These are phyloP conservation scores for Pelagia noctiluca DNA, from an alignment of 30 jellyfish, hydroid and myxozoan genomes.

Conservation along the genomic window DNA sequence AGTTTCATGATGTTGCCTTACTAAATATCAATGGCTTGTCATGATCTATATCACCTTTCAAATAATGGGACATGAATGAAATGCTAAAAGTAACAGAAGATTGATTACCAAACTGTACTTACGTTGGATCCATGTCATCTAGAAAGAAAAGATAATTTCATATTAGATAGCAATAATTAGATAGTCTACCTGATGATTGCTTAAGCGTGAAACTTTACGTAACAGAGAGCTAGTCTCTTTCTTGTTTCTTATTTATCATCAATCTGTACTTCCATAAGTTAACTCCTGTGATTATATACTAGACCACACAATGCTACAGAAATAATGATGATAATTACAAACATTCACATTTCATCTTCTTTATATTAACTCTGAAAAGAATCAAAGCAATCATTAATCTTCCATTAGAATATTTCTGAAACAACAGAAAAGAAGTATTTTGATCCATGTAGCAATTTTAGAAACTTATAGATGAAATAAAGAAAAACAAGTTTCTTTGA, in stretches of 20 bases:
- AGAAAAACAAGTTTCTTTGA: neutral
- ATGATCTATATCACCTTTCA: too few relatives aligned
- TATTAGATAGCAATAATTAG: neutral
- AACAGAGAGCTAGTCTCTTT: too few relatives aligned
- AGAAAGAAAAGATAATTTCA: conserved; percentile 1
- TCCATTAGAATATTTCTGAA: neutral
- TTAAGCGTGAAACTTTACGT: neutral
- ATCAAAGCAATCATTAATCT: neutral
- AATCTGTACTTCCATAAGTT: too few relatives aligned
- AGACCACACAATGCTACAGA: too few relatives aligned
- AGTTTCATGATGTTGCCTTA: too few relatives aligned
- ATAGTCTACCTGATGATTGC: neutral
- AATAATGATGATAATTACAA: neutral
- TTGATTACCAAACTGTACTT: conserved; percentile 40
- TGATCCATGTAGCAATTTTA: neutral
- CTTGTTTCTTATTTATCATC: too few relatives aligned
- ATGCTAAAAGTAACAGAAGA: neutral
- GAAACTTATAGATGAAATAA: neutral
- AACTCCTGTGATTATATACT: too few relatives aligned
- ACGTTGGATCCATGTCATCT: conserved; percentile 94
- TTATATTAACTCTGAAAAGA: too few relatives aligned
- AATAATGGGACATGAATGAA: too few relatives aligned
- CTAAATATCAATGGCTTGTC: too few relatives aligned
- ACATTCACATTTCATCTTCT: too few relatives aligned
- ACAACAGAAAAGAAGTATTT: neutral